Evolutionary conservation across 1,140 invertebrate species (phyloP).

Genomic region (Papilio helenus): DNA sequence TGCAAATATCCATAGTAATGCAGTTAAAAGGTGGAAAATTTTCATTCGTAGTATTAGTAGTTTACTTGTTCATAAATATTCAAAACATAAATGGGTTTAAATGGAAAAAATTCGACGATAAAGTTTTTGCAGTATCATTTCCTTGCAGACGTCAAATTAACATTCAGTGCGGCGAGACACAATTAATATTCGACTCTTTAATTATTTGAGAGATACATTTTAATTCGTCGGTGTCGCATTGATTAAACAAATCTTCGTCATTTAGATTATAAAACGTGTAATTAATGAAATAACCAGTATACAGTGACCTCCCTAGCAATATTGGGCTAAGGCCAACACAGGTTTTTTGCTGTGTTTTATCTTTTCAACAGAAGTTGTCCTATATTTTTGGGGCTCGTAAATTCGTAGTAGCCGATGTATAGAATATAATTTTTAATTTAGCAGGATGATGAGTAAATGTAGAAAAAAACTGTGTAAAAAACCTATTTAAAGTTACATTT

Average conservation of each 20-base stretch:
- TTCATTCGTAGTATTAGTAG: neutral
- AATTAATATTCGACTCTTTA: constrained; percentile 27
- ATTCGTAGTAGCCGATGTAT: too few species aligned
- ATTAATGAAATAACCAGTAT: neutral
- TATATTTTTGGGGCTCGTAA: too few species aligned
- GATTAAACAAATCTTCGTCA: constrained; percentile 21
- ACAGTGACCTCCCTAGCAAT: neutral
- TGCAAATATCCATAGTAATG: neutral
- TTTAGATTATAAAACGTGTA: constrained; percentile 8
- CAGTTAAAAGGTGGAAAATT: neutral
- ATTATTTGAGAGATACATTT: constrained; percentile 23
- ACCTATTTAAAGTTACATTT: neutral
- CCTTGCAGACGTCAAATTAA: constrained; percentile 24
- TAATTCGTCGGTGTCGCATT: constrained; percentile 24
- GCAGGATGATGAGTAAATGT: too few species aligned
- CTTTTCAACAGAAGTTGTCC: too few species aligned
- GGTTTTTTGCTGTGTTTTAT: neutral
- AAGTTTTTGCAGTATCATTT: constrained; percentile 18
- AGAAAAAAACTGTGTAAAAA: too few species aligned
- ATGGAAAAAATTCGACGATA: neutral
- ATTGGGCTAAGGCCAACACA: neutral
- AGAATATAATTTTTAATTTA: too few species aligned
- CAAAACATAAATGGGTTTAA: neutral
- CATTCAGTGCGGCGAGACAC: neutral
- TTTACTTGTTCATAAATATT: neutral